Evolutionary conservation across 2,888 invertebrate genomes (phyloP), one percentile per base, ranked within the genome.

Genomic region (Macaria liturata): DNA sequence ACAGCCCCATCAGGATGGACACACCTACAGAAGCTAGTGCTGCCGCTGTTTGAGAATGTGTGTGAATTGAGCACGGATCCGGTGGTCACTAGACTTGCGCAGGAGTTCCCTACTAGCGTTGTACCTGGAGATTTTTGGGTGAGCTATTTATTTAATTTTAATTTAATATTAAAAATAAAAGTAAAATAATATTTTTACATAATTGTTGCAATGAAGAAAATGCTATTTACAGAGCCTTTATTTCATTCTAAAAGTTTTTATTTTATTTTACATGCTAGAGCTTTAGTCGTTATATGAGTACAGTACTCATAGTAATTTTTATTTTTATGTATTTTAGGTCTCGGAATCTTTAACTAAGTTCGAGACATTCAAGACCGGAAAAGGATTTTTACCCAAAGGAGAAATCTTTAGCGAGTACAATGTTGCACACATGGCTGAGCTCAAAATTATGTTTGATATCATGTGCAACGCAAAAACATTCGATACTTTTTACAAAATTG

Each of bases 391-490:
- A 42, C 67, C 81, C 3, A 87, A 84, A 68, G 84, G 83, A 5
- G 79, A 83, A 74, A 88, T 91, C 74, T 90, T 89, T 61, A 76
- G 84, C 8, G 91, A 91, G 71, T 84, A 78, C 53, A 78, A 89
- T 49, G 59, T 65, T 9, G 77, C 76, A 48, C 84, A 91, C 60
- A 59, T 83, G 32, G 69, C 72, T 30, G 88, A 91, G 65, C 64
- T 91, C 4, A 79, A 78, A 77, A 68, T 76, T 30, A 65, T 91
- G 31, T 84, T 89, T 71, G 87, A 94, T 46, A 77, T 94, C 9
- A 85, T 95, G 59, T 88, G 84, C 72, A 84, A 89, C 57, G 93
- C 94, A 49, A 93, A 91, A 72, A 91, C 92, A 68, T 94, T 93
- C 76, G 86, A 91, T 6, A 86, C 88, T 20, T 94, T 95, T 80